These are phyloP conservation scores for Eristalinus sepulchralis DNA, from an alignment of 2,888 invertebrate genomes.

Conservation along the genomic window DNA sequence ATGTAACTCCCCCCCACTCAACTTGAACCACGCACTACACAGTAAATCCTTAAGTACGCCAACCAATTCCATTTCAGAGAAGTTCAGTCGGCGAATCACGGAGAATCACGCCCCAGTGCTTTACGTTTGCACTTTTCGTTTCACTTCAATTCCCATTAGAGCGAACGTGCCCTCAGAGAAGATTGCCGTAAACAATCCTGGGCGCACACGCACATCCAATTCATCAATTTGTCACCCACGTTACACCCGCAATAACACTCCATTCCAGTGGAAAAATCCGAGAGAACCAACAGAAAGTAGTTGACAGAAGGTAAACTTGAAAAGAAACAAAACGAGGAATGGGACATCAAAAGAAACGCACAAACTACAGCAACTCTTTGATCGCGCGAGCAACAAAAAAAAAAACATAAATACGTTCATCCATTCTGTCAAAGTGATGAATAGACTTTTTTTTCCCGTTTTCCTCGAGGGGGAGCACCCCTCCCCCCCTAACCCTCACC, in stretches of 20 bases:
- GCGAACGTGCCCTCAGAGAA: not conserved
- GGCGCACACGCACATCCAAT: slow-evolving; percentile 1
- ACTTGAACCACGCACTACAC: too few species aligned
- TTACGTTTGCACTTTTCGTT: not conserved
- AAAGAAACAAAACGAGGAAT: slow-evolving; percentile 12
- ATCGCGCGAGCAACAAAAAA: slow-evolving; percentile 47
- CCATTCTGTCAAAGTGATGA: slow-evolving; percentile 67
- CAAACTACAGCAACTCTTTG: slow-evolving; percentile 46
- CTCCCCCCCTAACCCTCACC: not conserved
- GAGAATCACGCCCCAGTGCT: not conserved
- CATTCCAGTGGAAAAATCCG: not conserved
- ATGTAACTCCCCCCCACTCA: too few species aligned
- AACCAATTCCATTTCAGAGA: not conserved
- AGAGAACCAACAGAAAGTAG: not conserved
- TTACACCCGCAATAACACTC: not conserved
- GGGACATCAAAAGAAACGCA: slow-evolving; percentile 19
- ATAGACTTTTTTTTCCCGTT: slow-evolving; percentile 11
- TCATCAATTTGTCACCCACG: not conserved
- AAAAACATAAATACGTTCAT: too few species aligned
- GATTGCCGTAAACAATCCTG: slow-evolving; percentile 25
- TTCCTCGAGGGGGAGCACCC: slow-evolving; percentile 35
- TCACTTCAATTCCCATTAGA: slow-evolving; percentile 16
- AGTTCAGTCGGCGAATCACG: too few species aligned
- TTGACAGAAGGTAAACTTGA: slow-evolving; percentile 22
- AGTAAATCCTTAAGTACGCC: not conserved